Conservation (phyloP, 2,888 invertebrate species). For the Sinhomidia bicolor region DNA sequence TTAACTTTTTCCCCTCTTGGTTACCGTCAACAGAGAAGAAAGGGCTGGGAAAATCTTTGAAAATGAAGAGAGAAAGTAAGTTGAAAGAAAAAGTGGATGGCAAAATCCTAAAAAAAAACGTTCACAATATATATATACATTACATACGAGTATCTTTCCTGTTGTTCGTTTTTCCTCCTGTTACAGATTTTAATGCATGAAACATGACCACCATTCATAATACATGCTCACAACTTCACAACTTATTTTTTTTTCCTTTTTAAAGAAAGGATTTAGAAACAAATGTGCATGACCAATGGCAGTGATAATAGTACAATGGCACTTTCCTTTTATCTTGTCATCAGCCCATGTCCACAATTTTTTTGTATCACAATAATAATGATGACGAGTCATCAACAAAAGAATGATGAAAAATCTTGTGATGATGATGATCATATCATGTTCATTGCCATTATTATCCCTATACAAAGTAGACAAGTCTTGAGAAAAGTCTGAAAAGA, state of each 20-base stretch:
- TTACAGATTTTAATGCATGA: neutral
- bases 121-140: neutral
- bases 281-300: too few relatives aligned
- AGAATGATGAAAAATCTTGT: neutral
- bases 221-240: neutral
- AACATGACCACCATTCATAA: slow-evolving; percentile 7
- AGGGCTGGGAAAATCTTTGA: neutral
- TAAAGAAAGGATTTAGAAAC: too few relatives aligned
- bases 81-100: neutral
- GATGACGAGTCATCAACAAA: neutral
- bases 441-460: slow-evolving; percentile 5
- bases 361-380: too few relatives aligned
- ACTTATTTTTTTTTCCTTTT: neutral
- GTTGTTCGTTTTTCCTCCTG: slow-evolving; percentile 14
- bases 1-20: neutral
- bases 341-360: too few relatives aligned
- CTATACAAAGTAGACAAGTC: neutral
- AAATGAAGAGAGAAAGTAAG: neutral
- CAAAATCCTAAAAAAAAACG: neutral
- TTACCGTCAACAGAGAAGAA: neutral
- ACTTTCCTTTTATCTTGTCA: too few relatives aligned
- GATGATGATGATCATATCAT: too few relatives aligned
- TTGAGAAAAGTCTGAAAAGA: neutral
- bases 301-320: too few relatives aligned
- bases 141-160: neutral